Percentiles rank a stretch among this genome's conserved stretches.
phyloP scores from a whole-genome alignment of 2,113 vertebrate genomes.

The Cairina moschata region DNA sequence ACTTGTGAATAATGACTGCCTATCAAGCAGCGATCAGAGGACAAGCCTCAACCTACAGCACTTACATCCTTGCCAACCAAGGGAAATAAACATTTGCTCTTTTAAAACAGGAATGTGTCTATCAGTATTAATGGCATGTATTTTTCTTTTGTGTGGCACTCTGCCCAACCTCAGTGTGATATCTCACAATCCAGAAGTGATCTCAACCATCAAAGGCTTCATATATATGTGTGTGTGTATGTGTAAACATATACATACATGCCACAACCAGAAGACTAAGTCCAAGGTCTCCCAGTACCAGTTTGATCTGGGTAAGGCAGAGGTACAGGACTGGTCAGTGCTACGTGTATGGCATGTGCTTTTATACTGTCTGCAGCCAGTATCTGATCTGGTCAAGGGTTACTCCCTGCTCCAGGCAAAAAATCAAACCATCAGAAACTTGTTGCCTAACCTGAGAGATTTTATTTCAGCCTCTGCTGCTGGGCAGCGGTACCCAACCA shows the following conservation, averaged over 20 bases:
- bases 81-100: neutral
- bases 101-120: slow-evolving; percentile 29
- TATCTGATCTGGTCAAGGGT: neutral
- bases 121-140: slow-evolving; percentile 5
- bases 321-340: accelerated
- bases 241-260: neutral
- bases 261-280: neutral
- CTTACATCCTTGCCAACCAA: neutral
- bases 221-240: neutral
- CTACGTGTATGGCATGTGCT: neutral
- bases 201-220: slow-evolving; percentile 14
- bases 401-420: neutral
- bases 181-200: neutral
- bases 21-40: neutral
- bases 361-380: neutral
- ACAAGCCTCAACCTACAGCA: neutral
- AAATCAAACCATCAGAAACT: neutral
- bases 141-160: neutral
- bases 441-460: neutral
- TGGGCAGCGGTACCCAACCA: neutral
- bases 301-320: neutral
- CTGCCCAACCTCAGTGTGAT: slow-evolving; percentile 1
- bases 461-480: neutral
- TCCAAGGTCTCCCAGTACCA: neutral
- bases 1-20: neutral